Conservation (phyloP, 2,113 vertebrate genomes). For the Hepsetus odoe region DNA sequence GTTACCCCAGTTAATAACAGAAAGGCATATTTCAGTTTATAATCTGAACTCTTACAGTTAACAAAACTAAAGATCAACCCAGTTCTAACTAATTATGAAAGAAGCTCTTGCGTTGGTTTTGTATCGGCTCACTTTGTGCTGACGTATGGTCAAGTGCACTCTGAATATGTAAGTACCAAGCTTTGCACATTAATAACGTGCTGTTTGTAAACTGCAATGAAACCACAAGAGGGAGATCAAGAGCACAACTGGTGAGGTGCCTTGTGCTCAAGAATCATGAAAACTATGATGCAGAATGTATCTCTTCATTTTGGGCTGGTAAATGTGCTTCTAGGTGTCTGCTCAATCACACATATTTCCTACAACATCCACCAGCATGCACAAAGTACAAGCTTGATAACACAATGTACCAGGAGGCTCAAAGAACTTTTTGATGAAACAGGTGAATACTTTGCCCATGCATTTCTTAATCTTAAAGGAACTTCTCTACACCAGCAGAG, state of each 20-base stretch:
- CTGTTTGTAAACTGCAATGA: slow-evolving; percentile 27
- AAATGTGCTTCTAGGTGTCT: background rate
- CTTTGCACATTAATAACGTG: background rate
- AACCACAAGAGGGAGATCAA: slow-evolving; percentile 74
- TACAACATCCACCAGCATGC: background rate
- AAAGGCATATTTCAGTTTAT: too few relatives aligned
- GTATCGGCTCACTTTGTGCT: background rate
- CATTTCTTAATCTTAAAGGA: background rate
- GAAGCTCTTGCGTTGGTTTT: background rate
- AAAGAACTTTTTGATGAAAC: background rate
- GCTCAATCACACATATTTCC: background rate
- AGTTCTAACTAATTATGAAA: background rate
- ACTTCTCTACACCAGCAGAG: background rate
- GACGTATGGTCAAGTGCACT: background rate
- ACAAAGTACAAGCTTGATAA: background rate
- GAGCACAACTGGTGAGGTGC: slow-evolving; percentile 66
- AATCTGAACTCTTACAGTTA: too few relatives aligned
- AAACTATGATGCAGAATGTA: background rate
- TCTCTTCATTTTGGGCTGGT: too few relatives aligned
- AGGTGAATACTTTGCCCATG: background rate
- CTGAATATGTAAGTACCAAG: background rate
- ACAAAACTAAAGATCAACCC: background rate
- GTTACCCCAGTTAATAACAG: too few relatives aligned
- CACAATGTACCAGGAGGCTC: background rate
- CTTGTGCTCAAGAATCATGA: background rate